These are phyloP conservation scores for Grapholita molesta DNA, from an alignment of 1,140 invertebrate genomes.

Conservation along the genomic window DNA sequence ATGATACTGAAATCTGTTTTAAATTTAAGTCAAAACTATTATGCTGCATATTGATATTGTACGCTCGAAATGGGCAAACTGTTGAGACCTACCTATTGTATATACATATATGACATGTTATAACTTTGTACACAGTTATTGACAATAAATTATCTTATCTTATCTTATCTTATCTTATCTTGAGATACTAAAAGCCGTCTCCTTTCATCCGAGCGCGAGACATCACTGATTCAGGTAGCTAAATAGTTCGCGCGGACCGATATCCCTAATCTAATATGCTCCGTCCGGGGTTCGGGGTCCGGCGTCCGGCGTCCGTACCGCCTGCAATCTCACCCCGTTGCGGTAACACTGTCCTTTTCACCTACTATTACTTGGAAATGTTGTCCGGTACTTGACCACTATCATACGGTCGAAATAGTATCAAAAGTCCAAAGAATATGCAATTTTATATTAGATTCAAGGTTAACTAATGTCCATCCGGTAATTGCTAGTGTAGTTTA, in stretches of 20 bases:
- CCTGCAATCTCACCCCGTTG: constrained; percentile 51
- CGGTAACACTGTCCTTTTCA: constrained; percentile 34
- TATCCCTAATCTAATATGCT: constrained; percentile 62
- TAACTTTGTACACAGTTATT: too few species aligned
- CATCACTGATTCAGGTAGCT: constrained; percentile 44
- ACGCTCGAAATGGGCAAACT: too few species aligned
- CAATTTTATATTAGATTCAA: too few species aligned
- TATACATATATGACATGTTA: too few species aligned
- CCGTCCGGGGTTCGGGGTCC: constrained; percentile 49
- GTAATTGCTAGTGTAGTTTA: too few species aligned
- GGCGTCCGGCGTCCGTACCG: constrained; percentile 24
- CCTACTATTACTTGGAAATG: constrained; percentile 36
- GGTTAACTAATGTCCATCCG: too few species aligned
- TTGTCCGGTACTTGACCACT: background rate
- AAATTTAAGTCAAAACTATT: too few species aligned
- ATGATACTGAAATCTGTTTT: too few species aligned
- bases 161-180: background rate
- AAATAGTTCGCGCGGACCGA: constrained; percentile 51
- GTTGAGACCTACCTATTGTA: too few species aligned
- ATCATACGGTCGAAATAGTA: background rate
- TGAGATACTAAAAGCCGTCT: constrained; percentile 18
- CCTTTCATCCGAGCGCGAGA: constrained; percentile 24
- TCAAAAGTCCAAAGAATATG: too few species aligned
- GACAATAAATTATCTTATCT: too few species aligned
- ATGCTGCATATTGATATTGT: too few species aligned